Conservation (phyloP, 2,113 vertebrate genomes). For the Platichthys flesus region DNA sequence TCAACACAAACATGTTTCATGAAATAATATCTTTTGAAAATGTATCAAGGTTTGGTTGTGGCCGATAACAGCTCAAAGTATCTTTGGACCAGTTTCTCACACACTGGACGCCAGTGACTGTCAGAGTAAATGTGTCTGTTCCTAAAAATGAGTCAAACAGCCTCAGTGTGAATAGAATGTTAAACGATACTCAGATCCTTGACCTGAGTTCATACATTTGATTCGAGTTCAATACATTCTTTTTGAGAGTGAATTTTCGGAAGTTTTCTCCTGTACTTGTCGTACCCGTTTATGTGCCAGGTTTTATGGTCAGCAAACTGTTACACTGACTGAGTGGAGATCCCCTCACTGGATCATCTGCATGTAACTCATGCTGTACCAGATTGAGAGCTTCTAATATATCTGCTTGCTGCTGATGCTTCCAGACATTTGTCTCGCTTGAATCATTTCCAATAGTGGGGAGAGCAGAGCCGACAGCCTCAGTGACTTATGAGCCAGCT, state of each 20-base stretch:
- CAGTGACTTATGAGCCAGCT: constrained; percentile 43
- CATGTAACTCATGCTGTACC: constrained; percentile 47
- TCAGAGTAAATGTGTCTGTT: too few relatives aligned
- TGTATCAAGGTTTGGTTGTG: too few relatives aligned
- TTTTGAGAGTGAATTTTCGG: background rate
- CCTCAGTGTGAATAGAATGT: too few relatives aligned
- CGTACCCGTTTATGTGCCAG: background rate
- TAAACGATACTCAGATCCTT: too few relatives aligned
- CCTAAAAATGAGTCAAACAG: too few relatives aligned
- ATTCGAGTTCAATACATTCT: too few relatives aligned
- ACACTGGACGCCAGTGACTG: too few relatives aligned
- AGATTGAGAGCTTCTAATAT: constrained; percentile 61
- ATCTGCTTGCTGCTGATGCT: constrained; percentile 30
- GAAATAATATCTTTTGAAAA: too few relatives aligned
- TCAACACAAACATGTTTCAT: too few relatives aligned
- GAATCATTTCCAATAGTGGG: constrained; percentile 54
- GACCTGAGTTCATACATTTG: background rate
- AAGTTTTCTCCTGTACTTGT: background rate
- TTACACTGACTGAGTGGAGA: constrained; percentile 39
- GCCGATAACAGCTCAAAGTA: too few relatives aligned
- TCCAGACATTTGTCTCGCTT: constrained; percentile 47
- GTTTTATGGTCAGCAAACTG: constrained; percentile 20
- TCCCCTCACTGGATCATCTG: constrained; percentile 40
- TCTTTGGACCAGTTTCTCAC: too few relatives aligned
- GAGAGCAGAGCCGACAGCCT: constrained; percentile 35